Conservation (phyloP, 2,797 vertebrate genomes). For the Coluber constrictor region DNA sequence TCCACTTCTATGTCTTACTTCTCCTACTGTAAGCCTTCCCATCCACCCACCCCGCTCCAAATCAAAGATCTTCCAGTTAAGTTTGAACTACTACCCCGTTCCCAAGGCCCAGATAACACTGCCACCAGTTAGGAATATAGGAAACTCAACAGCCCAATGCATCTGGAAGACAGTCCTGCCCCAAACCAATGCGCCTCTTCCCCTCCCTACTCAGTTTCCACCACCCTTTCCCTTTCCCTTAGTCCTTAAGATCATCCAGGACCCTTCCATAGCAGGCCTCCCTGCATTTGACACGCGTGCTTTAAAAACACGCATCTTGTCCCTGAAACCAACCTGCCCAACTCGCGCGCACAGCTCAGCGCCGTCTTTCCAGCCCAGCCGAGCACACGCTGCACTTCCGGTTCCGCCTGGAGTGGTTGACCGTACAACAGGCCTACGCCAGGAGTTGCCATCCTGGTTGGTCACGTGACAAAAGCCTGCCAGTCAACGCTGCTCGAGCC, state of each 20-base stretch:
- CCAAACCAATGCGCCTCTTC: background rate
- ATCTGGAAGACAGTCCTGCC: background rate
- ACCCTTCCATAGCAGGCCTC: background rate
- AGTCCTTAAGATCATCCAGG: background rate
- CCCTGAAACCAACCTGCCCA: background rate
- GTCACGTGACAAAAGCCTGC: background rate
- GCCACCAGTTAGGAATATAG: background rate
- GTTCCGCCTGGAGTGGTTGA: background rate
- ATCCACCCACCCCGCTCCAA: background rate
- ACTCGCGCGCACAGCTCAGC: background rate
- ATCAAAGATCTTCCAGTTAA: background rate
- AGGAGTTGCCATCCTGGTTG: constrained; percentile 40
- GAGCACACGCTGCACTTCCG: background rate
- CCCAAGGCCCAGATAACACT: background rate
- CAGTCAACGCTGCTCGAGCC: background rate
- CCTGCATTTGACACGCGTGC: background rate
- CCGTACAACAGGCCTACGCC: background rate
- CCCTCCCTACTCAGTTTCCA: background rate
- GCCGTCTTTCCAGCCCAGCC: background rate
- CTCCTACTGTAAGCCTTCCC: background rate
- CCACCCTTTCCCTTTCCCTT: background rate
- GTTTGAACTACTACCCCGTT: background rate
- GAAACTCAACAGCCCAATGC: background rate
- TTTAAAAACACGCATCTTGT: background rate
- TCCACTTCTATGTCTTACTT: background rate